Base-by-base conservation (phyloP, 1,140 invertebrate species). In the Phortica variegata region DNA sequence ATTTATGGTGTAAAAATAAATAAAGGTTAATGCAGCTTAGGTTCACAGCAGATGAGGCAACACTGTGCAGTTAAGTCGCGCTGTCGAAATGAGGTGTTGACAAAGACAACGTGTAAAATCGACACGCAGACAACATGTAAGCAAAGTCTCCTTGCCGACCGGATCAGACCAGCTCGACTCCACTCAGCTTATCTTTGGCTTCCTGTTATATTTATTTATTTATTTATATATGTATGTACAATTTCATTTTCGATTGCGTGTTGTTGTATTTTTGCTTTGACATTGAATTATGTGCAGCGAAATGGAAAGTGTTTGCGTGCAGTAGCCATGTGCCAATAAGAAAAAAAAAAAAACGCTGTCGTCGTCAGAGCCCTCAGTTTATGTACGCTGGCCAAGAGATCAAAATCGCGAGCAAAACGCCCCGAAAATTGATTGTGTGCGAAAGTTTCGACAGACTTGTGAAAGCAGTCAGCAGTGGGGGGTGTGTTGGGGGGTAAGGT, bases 271-370 rank as follows among this genome's bases (percentile, higher is more conserved):
- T 8, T 31, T 31, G 34, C 43, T 34, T 43, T 52, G 59, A 52
- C 59, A 52, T 54, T 57, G 61, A 65, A 52, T 65, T 54, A 65
- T 65, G 54, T 34, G 49, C 29, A 47, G 21, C 13, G 31, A 13
- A 42, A 56, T 54, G 54, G 55, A 57, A 58, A 58, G 55, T 57
- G 55, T 47, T 57, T 55, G 45, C 23, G 23, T 26, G 23, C 23
- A 26, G 23, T 26, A 26, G 23, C 23, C 49, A 17, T 18, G 39
- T 46, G 17, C 7, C 43, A 21, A 45, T 56, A 52, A 39, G 47
- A 23, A 34, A 26, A 26, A 2, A 33, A 41, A 49, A 18, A 12
- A 15, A 39, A 21, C 31, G 17, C 29, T 13, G 15, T 31, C 33
- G n/a, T 26, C n/a, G 7, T 4, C 34, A 9, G 19, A 17, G n/a